Conservation (phyloP, 2,113 vertebrate species). For the Misgurnus mizolepis region DNA sequence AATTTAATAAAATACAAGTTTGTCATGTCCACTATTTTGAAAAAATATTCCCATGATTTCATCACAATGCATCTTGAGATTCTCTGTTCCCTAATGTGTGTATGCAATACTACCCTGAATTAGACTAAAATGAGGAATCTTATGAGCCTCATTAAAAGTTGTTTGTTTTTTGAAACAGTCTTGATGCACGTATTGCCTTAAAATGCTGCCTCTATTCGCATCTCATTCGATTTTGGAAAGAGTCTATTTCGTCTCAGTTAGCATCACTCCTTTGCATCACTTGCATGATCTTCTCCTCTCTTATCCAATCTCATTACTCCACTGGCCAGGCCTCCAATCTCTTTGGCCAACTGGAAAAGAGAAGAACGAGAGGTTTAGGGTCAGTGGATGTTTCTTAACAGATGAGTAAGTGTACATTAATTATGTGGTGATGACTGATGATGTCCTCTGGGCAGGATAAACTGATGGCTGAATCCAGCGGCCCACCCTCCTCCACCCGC, state of each 20-base stretch:
- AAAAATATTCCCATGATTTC: too few species aligned
- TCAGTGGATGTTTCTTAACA: slow-evolving; percentile 24
- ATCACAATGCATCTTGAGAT: too few species aligned
- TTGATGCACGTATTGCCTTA: too few species aligned
- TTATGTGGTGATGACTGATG: slow-evolving; percentile 28
- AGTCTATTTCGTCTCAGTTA: slow-evolving; percentile 10
- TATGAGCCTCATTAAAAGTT: too few species aligned
- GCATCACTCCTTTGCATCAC: neutral
- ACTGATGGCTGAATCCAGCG: neutral
- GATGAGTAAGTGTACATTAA: slow-evolving; percentile 38
- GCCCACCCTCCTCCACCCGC: neutral
- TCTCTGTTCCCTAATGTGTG: too few species aligned
- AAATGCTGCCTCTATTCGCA: too few species aligned
- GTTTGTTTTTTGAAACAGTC: too few species aligned
- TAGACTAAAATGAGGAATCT: too few species aligned
- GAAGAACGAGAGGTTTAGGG: slow-evolving; percentile 8
- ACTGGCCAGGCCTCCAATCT: slow-evolving; percentile 2
- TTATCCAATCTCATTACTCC: neutral
- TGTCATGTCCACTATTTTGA: too few species aligned
- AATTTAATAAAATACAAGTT: too few species aligned
- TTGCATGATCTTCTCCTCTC: neutral
- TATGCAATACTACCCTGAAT: too few species aligned
- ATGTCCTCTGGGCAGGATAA: slow-evolving; percentile 17
- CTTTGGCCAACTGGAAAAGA: slow-evolving; percentile 7
- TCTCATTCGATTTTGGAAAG: too few species aligned